These are phyloP conservation scores for Planococcus citri DNA, from an alignment of 1,140 invertebrate species.

Conservation along the genomic window DNA sequence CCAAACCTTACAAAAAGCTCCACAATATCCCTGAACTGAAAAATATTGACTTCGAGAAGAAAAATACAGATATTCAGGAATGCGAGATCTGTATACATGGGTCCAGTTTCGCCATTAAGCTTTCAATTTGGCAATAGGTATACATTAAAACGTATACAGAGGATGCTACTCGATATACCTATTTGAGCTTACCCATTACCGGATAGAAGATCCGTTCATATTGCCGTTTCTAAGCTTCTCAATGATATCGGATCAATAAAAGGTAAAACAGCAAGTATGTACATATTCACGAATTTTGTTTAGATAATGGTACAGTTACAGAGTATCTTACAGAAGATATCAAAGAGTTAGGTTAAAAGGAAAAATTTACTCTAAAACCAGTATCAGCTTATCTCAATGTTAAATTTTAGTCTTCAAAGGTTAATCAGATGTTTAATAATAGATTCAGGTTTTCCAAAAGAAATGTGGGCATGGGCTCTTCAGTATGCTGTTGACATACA, in stretches of 20 bases:
- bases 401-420: background rate
- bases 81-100: too few relatives aligned
- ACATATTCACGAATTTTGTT: constrained; percentile 5
- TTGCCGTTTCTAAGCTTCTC: background rate
- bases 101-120: too few relatives aligned
- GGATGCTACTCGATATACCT: too few relatives aligned
- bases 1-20: too few relatives aligned
- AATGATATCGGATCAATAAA: background rate
- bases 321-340: constrained; percentile 1
- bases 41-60: too few relatives aligned
- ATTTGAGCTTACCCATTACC: too few relatives aligned
- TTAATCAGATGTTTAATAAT: constrained; percentile 9
- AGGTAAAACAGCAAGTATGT: background rate
- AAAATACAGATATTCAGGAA: too few relatives aligned
- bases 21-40: too few relatives aligned
- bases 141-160: too few relatives aligned
- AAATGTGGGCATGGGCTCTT: constrained; percentile 23
- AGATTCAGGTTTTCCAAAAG: constrained; percentile 17
- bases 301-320: background rate
- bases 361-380: background rate
- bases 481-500: constrained; percentile 15
- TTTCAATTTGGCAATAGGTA: too few relatives aligned
- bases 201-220: background rate
- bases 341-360: background rate
- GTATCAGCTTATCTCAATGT: background rate